These are phyloP conservation scores for Callopanchax toddi DNA, from an alignment of 2,113 vertebrate species.

Conservation along the genomic window DNA sequence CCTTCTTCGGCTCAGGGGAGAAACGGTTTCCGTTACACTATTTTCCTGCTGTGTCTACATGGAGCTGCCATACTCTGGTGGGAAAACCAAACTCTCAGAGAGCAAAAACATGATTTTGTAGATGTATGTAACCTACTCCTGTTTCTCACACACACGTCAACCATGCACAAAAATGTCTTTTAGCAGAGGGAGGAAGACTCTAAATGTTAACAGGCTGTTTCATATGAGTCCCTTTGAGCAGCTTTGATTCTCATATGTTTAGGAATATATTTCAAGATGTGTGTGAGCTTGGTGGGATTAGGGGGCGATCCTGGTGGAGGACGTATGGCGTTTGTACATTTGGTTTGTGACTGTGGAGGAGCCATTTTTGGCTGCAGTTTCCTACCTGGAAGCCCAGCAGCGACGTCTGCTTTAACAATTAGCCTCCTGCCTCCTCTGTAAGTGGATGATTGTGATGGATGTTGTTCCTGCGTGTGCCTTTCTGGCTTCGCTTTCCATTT, in stretches of 20 bases:
- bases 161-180: conserved; percentile 22
- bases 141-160: conserved; percentile 15
- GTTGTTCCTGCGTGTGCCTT: conserved; percentile 22
- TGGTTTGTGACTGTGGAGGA: conserved; percentile 13
- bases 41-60: conserved; percentile 7
- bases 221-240: conserved; percentile 39
- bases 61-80: conserved; percentile 4
- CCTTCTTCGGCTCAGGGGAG: not conserved
- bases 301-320: conserved; percentile 38
- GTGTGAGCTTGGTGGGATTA: conserved; percentile 31
- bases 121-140: not conserved
- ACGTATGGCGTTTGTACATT: conserved; percentile 44
- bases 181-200: conserved; percentile 58
- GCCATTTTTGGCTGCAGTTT: conserved; percentile 35
- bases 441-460: conserved; percentile 51
- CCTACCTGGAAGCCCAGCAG: conserved; percentile 36
- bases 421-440: conserved; percentile 8
- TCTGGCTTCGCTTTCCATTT: conserved; percentile 13
- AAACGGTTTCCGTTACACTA: not conserved
- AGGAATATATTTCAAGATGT: conserved; percentile 71
- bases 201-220: conserved; percentile 73
- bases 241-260: conserved; percentile 54
- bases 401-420: conserved; percentile 55
- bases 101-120: not conserved
- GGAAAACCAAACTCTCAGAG: conserved; percentile 13